Base-by-base conservation (phyloP, 2,113 vertebrate species). In the Menidia beryllina region DNA sequence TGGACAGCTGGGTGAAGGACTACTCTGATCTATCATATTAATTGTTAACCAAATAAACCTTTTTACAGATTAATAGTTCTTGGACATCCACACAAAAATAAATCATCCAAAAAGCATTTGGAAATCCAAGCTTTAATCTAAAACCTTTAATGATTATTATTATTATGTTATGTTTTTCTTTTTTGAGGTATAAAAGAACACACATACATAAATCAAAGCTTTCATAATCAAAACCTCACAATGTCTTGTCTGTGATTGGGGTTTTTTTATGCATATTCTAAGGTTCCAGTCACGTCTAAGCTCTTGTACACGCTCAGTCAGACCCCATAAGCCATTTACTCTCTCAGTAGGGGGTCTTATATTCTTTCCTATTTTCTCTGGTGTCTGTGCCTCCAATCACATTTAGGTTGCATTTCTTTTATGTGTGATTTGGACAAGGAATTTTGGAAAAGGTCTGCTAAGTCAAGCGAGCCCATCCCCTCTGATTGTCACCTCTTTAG, bases 311-410 rank as follows among this genome's bases (percentile, higher is more conserved):
- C 56, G 49, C 49, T 64, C 65, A 68, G 39, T 71, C 71, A 71
- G 63, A 73, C 36, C 24, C 72, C 43, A 61, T 51, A 69, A 82
- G 51, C 68, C 79, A 83, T 80, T 84, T 74, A 66, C 60, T 66
- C 21, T 5, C 80, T 64, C 82, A 83, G 81, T 73, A 65, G 72
- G 79, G 56, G 60, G 49, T 50, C 24, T 50, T 56, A 65, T 75
- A 66, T 71, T 85, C 60, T 65, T 67, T 61, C 39, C 54, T 27
- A 43, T 34, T 85, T 80, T 34, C 52, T 41, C 52, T 72, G 50
- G 41, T 57, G 57, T 85, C 64, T 78, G 57, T 81, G 68, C 59
- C 72, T 82, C 60, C 63, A 81, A 62, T 84, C 55, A 68, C 84
- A 48, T 63, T 64, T 77, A 39, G 43, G 36, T 73, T 59, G 58